These are phyloP conservation scores for Drosophila pallidifrons DNA, from an alignment of 1,140 invertebrate genomes.

Conservation along the genomic window DNA sequence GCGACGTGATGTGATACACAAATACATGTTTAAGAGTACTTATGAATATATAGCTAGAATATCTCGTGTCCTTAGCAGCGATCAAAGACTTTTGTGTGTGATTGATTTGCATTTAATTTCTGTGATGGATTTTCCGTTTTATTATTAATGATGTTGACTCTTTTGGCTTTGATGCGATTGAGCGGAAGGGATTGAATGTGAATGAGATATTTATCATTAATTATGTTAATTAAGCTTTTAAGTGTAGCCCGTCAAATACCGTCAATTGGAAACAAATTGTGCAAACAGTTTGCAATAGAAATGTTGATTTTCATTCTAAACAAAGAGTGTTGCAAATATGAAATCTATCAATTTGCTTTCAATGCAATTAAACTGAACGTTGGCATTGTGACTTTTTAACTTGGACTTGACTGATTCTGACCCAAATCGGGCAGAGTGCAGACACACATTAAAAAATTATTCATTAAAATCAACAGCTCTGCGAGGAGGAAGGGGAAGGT, in stretches of 20 bases:
- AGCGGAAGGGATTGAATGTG: background rate
- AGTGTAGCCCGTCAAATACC: background rate
- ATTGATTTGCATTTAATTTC: background rate
- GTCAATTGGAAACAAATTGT: slow-evolving; percentile 25
- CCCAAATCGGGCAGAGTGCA: slow-evolving; percentile 16
- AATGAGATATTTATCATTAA: slow-evolving; percentile 19
- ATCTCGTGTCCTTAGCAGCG: background rate
- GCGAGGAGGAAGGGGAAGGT: background rate
- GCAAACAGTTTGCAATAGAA: background rate
- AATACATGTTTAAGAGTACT: background rate
- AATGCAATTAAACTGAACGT: slow-evolving; percentile 7
- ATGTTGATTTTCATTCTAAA: too few species aligned
- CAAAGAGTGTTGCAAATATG: too few species aligned
- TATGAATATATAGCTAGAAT: background rate
- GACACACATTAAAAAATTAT: slow-evolving; percentile 71
- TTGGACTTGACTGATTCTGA: slow-evolving; percentile 18
- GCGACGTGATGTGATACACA: background rate
- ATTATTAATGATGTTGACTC: slow-evolving; percentile 3
- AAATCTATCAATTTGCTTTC: background rate
- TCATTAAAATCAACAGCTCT: slow-evolving; percentile 63
- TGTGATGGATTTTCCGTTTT: background rate
- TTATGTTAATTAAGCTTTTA: slow-evolving; percentile 2
- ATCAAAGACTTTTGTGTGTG: background rate
- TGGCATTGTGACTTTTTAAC: slow-evolving; percentile 18
- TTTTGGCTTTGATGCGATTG: background rate